A percentile compares a stretch with the other conserved stretches of the same genome.
These are phyloP conservation scores for Ammodytes marinus DNA, from an alignment of 2,113 vertebrate genomes.

Conservation along the genomic window DNA sequence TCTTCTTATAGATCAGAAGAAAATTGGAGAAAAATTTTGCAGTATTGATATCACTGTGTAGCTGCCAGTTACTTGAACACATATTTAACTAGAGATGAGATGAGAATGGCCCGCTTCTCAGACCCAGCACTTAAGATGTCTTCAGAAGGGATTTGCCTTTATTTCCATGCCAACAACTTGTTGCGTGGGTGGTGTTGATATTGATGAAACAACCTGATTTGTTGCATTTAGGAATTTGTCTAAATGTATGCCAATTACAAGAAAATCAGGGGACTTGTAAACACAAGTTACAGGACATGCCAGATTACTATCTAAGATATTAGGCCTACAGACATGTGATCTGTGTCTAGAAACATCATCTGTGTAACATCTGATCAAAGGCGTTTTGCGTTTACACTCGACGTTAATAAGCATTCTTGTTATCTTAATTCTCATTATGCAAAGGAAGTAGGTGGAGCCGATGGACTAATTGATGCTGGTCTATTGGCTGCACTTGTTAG, in stretches of 20 bases:
- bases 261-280: neutral
- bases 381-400: conserved; percentile 4
- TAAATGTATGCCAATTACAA: neutral
- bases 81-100: conserved; percentile 12
- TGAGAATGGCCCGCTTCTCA: neutral
- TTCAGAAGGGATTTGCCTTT: neutral
- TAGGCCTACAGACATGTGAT: neutral
- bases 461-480: neutral
- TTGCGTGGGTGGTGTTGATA: neutral
- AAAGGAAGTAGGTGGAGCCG: too few species aligned
- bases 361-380: conserved; percentile 21
- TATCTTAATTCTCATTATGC: conserved; percentile 24
- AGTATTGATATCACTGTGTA: neutral
- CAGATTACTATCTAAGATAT: neutral
- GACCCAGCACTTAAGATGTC: neutral
- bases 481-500: neutral
- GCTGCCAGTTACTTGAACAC: conserved; percentile 29
- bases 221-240: neutral
- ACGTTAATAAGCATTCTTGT: conserved; percentile 20
- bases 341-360: conserved; percentile 9
- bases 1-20: conserved; percentile 2
- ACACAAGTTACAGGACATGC: neutral
- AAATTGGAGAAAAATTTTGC: neutral
- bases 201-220: neutral
- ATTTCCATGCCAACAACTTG: neutral